Base-by-base conservation (phyloP, 2,888 invertebrate genomes). In the Volucella bombylans region DNA sequence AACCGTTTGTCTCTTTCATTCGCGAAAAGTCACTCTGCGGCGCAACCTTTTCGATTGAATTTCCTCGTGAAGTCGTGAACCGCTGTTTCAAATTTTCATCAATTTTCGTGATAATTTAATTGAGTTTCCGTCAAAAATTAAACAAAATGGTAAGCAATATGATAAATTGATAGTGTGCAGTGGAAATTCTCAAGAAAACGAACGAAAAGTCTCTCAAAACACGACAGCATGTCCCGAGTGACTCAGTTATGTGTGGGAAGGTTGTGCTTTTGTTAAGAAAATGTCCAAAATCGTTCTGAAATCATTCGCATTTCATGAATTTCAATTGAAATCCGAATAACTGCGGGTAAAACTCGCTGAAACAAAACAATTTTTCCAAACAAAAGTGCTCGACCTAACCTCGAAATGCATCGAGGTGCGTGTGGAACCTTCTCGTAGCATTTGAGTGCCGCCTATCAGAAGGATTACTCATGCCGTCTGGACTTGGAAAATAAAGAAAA, bases 51-150 rank as follows among this genome's bases (percentile, higher is more conserved):
- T 62, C 62, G 67, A 76, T 67, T 68, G 72, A 77, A 61, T 76
- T 82, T 65, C 87, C 87, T 87, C 87, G 87, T 87, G 87, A 87
- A 68, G 14, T 23, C 55, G n/a, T 50, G 11, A 83, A 81, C 88
- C 87, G 88, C 88, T 88, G 89, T 88, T 89, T 86, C 86, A 80
- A 87, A 83, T 87, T 87, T 87, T 57, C 61, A 71, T 45, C 47
- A 80, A 71, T 55, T 83, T 78, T 71, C 61, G 67, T 76, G 49
- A 67, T 83, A 61, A 71, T 71, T 83, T 71, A 54, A 65, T 45
- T 41, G 61, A 71, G 18, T 71, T 71, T 61, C 18, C 18, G 14
- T 18, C 2, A 67, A 61, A 74, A 72, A 61, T 41, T 23, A 14
- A 49, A 39, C 45, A 80, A 80, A 50, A 83, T 83, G 83, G 83